A percentile compares a stretch with the other conserved stretches of the same genome.
Evolutionary conservation across 1,140 invertebrate genomes (phyloP).

Genomic region (Hylaeus volcanicus): DNA sequence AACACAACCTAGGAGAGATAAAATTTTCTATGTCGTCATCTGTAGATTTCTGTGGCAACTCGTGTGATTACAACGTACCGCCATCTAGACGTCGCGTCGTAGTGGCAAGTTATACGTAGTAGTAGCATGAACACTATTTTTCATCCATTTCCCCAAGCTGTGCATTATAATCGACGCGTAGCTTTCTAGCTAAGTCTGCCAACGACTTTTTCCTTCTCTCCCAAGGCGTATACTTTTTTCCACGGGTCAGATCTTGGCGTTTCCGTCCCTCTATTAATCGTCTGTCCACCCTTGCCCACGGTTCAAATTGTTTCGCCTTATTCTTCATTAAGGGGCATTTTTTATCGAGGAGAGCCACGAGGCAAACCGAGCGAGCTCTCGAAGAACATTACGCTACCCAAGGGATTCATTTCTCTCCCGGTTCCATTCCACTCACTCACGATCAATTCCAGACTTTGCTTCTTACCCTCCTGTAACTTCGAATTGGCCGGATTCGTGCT

Average conservation of each 20-base stretch:
- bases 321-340: constrained; percentile 34
- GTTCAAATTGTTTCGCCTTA: constrained; percentile 39
- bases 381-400: constrained; percentile 40
- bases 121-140: too few species aligned
- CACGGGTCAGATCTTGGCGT: neutral
- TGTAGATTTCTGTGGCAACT: too few species aligned
- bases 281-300: too few species aligned
- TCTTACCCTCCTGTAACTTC: constrained; percentile 56
- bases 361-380: constrained; percentile 21
- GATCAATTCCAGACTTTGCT: constrained; percentile 57
- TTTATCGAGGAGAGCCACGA: neutral
- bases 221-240: neutral
- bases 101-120: too few species aligned
- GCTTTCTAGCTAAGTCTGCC: neutral
- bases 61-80: too few species aligned
- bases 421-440: constrained; percentile 42
- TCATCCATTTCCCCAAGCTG: too few species aligned
- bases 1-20: too few species aligned
- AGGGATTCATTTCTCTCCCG: constrained; percentile 36
- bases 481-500: constrained; percentile 51
- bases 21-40: too few species aligned
- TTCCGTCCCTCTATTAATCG: neutral
- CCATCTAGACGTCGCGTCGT: too few species aligned
- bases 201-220: neutral
- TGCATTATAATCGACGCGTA: too few species aligned